Conservation (phyloP, 1,140 invertebrate genomes). For the Mercenaria mercenaria region DNA sequence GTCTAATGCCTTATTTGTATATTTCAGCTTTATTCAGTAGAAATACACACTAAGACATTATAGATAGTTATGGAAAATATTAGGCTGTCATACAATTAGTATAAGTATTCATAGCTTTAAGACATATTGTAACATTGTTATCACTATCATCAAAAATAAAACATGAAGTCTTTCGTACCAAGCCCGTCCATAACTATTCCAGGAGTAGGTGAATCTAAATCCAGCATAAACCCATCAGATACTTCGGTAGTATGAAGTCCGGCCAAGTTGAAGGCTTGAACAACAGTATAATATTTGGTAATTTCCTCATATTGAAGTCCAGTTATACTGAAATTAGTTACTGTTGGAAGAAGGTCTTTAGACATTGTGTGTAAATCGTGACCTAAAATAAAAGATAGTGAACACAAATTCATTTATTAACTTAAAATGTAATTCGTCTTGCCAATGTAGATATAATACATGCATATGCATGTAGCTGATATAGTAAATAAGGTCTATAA, state of each 20-base stretch:
- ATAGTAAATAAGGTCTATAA: too few relatives aligned
- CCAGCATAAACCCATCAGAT: conserved; percentile 68
- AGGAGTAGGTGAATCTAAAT: conserved; percentile 41
- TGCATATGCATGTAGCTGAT: too few relatives aligned
- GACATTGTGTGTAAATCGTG: conserved; percentile 45
- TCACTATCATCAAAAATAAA: too few relatives aligned
- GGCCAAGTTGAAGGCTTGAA: conserved; percentile 57
- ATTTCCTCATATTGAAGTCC: neutral
- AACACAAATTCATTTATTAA: neutral
- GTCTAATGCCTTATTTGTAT: too few relatives aligned
- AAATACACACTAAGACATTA: too few relatives aligned
- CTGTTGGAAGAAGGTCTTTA: neutral
- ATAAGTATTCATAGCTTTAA: neutral
- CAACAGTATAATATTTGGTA: conserved; percentile 50
- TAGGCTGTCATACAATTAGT: neutral
- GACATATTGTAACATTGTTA: too few relatives aligned
- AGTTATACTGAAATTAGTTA: neutral
- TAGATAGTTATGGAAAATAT: neutral
- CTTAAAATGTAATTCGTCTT: too few relatives aligned
- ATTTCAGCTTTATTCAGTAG: too few relatives aligned
- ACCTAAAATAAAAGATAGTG: conserved; percentile 12
- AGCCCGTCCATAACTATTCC: conserved; percentile 65
- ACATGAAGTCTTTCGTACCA: conserved; percentile 9
- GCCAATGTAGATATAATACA: too few relatives aligned
- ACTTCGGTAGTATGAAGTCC: conserved; percentile 47